These are phyloP conservation scores for Selene dorsalis DNA, from an alignment of 2,797 vertebrate species.

Conservation along the genomic window DNA sequence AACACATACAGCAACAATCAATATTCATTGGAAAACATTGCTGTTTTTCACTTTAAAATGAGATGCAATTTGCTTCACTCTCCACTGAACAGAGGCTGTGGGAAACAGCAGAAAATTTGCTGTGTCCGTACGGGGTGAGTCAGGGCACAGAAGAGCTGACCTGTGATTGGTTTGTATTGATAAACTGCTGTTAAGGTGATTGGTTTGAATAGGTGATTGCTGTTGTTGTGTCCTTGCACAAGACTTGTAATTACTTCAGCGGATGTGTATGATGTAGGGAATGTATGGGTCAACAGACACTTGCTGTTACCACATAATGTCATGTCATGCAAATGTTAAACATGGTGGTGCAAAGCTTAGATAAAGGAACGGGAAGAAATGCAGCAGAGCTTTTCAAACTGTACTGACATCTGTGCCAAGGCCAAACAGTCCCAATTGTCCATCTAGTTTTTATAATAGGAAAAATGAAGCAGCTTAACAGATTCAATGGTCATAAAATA, in stretches of 20 bases:
- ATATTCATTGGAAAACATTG: not conserved
- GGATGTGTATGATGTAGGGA: not conserved
- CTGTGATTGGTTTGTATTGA: conserved; percentile 40
- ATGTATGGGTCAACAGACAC: conserved; percentile 17
- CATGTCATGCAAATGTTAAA: conserved; percentile 32
- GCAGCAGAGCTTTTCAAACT: conserved; percentile 17
- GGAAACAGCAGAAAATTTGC: not conserved
- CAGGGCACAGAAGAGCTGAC: conserved; percentile 7
- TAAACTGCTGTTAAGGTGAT: conserved; percentile 34
- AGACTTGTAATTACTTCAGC: conserved; percentile 38
- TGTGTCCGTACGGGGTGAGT: not conserved
- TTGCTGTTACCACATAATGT: too few relatives aligned
- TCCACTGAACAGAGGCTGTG: not conserved
- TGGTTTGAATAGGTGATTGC: conserved; percentile 24
- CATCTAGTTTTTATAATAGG: not conserved
- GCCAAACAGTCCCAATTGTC: not conserved
- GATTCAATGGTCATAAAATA: not conserved
- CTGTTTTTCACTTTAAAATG: not conserved
- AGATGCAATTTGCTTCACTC: not conserved
- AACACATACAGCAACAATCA: not conserved
- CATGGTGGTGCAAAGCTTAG: conserved; percentile 4
- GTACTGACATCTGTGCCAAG: not conserved
- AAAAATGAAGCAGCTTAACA: not conserved
- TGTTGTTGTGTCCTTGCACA: conserved; percentile 53
- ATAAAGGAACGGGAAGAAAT: conserved; percentile 25